These are phyloP conservation scores for Epinephelus lanceolatus DNA, from an alignment of 2,113 vertebrate species.

Conservation along the genomic window DNA sequence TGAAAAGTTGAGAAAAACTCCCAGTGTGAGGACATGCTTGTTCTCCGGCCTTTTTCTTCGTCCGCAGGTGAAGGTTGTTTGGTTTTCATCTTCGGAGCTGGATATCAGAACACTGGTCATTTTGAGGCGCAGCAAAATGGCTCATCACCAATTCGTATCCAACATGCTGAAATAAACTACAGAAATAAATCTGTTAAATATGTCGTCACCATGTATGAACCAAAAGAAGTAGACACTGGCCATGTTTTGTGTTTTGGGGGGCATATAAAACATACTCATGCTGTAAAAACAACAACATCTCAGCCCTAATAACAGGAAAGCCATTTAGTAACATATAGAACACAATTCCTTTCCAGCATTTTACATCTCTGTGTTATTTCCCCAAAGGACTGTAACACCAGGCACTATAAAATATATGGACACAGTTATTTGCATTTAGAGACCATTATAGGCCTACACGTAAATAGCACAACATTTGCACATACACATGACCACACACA, in stretches of 20 bases:
- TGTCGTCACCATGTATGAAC: background rate
- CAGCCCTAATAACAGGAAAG: conserved; percentile 46
- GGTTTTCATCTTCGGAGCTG: background rate
- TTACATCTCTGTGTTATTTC: conserved; percentile 71
- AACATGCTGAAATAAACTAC: background rate
- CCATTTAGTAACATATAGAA: conserved; percentile 58
- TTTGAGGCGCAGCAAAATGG: background rate
- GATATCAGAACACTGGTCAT: background rate
- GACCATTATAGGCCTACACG: conserved; percentile 55
- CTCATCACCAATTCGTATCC: background rate
- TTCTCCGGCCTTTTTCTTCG: background rate
- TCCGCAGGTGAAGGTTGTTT: background rate
- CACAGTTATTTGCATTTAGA: conserved; percentile 78
- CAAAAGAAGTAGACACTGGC: background rate
- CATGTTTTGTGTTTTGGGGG: background rate
- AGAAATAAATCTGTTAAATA: background rate
- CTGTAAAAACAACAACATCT: conserved; percentile 57
- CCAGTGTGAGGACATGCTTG: background rate
- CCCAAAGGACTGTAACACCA: conserved; percentile 66
- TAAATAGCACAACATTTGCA: conserved; percentile 43
- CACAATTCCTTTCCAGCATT: conserved; percentile 39
- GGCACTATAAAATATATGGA: conserved; percentile 74
- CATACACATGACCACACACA: conserved; percentile 25
- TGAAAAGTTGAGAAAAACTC: background rate
- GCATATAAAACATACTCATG: conserved; percentile 30